Conservation (phyloP, 2,113 vertebrate species). For the Isurus oxyrinchus region DNA sequence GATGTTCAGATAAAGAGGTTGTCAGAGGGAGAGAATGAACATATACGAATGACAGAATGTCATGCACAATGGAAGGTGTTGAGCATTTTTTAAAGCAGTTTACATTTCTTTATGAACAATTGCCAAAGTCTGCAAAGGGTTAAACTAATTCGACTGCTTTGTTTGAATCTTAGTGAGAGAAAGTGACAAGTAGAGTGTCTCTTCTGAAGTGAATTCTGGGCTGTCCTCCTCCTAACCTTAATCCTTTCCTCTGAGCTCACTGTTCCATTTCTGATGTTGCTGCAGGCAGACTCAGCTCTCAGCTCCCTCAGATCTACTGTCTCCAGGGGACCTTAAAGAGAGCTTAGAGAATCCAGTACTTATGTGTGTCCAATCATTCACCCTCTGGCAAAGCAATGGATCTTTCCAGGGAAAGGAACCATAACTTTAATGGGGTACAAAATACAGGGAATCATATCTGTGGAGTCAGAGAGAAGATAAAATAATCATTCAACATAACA, state of each 20-base stretch:
- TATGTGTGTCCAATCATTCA: constrained; percentile 56
- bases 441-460: not conserved
- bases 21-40: not conserved
- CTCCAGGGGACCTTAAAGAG: constrained; percentile 66
- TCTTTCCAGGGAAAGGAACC: constrained; percentile 45
- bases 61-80: not conserved
- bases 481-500: not conserved
- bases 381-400: constrained; percentile 57
- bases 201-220: constrained; percentile 40
- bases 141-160: constrained; percentile 29
- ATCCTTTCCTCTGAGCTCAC: constrained; percentile 62
- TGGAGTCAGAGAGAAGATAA: not conserved
- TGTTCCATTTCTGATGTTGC: constrained; percentile 74
- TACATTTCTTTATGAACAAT: not conserved
- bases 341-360: constrained; percentile 64
- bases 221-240: constrained; percentile 61
- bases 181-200: constrained; percentile 49
- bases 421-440: constrained; percentile 20
- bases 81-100: not conserved
- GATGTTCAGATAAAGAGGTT: not conserved
- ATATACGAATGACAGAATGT: not conserved
- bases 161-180: not conserved
- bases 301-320: constrained; percentile 69
- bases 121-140: not conserved
- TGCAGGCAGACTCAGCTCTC: constrained; percentile 66